phyloP scores from a whole-genome alignment of 1,140 invertebrate genomes.

The Eumaeus atala region DNA sequence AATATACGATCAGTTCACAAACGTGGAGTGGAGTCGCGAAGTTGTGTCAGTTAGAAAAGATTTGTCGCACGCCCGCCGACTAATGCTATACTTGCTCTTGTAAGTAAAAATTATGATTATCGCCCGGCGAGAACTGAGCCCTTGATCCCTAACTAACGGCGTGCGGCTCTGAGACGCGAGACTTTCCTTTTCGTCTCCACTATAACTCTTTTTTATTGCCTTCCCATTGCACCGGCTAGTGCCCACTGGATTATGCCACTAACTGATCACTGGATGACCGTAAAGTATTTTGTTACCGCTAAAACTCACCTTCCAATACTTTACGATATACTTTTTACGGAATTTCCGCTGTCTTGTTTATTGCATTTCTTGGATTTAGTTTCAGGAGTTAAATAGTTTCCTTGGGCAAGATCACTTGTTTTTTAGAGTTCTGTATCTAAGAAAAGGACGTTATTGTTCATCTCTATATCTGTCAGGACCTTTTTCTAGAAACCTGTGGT shows the following conservation, averaged over 20 bases:
- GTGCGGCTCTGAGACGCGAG: constrained; percentile 41
- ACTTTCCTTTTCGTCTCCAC: constrained; percentile 70
- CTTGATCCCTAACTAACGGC: constrained; percentile 71
- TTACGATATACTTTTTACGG: neutral
- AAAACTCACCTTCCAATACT: constrained; percentile 19
- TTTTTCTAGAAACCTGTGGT: too few relatives aligned
- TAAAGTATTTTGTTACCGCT: constrained; percentile 22
- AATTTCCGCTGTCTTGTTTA: neutral
- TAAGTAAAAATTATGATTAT: constrained; percentile 75
- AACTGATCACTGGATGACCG: constrained; percentile 44
- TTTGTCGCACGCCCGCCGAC: constrained; percentile 57
- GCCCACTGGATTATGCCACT: constrained; percentile 63
- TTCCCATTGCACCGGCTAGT: constrained; percentile 43
- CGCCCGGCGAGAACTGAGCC: constrained; percentile 60
- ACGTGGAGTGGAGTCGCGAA: constrained; percentile 55
- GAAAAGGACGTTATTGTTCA: too few relatives aligned
- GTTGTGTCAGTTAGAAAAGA: constrained; percentile 64
- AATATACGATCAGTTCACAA: constrained; percentile 24
- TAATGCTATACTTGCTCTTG: constrained; percentile 63
- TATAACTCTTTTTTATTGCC: constrained; percentile 74
- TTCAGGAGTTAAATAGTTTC: neutral
- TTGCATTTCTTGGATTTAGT: neutral
- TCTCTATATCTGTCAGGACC: too few relatives aligned
- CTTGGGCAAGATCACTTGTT: too few relatives aligned
- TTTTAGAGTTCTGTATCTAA: too few relatives aligned